These are phyloP conservation scores for Eulithis testata DNA, from an alignment of 2,888 invertebrate species.

Conservation along the genomic window DNA sequence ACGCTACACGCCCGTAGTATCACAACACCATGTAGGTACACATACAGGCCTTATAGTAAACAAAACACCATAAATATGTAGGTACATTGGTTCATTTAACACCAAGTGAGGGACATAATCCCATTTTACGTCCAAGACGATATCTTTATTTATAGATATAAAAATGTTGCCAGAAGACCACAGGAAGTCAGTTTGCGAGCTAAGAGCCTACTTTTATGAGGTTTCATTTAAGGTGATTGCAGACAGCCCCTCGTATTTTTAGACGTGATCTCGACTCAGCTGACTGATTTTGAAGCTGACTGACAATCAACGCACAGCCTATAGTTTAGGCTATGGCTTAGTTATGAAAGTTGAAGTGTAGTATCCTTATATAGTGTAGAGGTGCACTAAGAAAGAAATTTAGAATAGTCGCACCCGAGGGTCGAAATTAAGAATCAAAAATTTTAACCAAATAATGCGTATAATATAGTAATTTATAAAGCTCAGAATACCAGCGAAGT, in stretches of 20 bases:
- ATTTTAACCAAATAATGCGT: too few species aligned
- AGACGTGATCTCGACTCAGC: background rate
- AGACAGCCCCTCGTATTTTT: background rate
- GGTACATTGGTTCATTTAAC: constrained; percentile 38
- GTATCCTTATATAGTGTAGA: too few species aligned
- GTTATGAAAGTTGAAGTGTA: too few species aligned
- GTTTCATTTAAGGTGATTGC: constrained; percentile 7
- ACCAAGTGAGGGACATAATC: constrained; percentile 38
- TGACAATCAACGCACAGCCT: too few species aligned
- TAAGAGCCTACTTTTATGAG: constrained; percentile 2
- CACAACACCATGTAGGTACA: background rate
- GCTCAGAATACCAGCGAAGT: background rate
- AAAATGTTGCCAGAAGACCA: constrained; percentile 15
- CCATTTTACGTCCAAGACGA: constrained; percentile 32
- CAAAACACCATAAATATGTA: constrained; percentile 39
- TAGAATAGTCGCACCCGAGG: too few species aligned
- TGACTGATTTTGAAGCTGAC: too few species aligned
- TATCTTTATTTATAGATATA: constrained; percentile 37
- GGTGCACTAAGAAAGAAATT: too few species aligned
- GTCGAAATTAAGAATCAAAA: too few species aligned
- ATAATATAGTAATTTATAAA: too few species aligned
- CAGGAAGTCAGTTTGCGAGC: background rate
- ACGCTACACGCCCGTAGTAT: constrained; percentile 16
- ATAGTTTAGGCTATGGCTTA: too few species aligned
- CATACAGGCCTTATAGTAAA: constrained; percentile 28